Base-by-base conservation (phyloP, 2,113 vertebrate genomes). In the Nothobranchius furzeri region DNA sequence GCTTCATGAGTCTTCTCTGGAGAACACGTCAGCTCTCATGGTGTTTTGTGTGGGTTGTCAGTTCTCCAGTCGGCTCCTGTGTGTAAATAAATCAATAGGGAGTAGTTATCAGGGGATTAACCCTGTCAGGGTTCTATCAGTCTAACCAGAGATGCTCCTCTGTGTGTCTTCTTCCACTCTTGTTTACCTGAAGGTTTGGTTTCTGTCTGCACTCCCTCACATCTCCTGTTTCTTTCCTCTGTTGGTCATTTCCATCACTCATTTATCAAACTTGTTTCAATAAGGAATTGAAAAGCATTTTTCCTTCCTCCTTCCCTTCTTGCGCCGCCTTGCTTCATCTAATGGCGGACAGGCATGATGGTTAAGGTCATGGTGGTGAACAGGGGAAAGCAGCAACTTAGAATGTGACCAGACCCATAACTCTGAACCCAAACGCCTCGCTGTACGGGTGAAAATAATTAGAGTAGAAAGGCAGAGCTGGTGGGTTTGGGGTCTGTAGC, bases 41-140 rank as follows among this genome's bases (percentile, higher is more conserved):
- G 48, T 42, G 63, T n/a, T 6, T 46, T 2, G 59, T 58, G 47
- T 59, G 13, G 49, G 12, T 51, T 60, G 35, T 82, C 47, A 69
- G 48, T 65, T 64, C 65, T 75, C 30, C 37, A 57, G 35, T 81
- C 64, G 35, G 51, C 70, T 78, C 49, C 6, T 60, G 24, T 37
- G 48, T 81, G 53, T 70, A 60, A 57, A 49, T 54, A 68, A 72
- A 89, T 91, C 90, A 86, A 83, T 89, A 70, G 58, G 35, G 76
- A 88, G 87, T 77, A 75, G 84, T 89, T 88, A 89, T 81, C 81
- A 74, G 68, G 85, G 75, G 88, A 90, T 90, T 88, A 89, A 78
- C 73, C 78, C 71, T 71, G 76, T 84, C 83, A 73, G 61, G 80
- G 73, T 60, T 51, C 68, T 74, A 83, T 89, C 83, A 77, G 55